These are phyloP conservation scores for Antrozous pallidus DNA, from an alignment of 2,797 vertebrate species.

Conservation along the genomic window DNA sequence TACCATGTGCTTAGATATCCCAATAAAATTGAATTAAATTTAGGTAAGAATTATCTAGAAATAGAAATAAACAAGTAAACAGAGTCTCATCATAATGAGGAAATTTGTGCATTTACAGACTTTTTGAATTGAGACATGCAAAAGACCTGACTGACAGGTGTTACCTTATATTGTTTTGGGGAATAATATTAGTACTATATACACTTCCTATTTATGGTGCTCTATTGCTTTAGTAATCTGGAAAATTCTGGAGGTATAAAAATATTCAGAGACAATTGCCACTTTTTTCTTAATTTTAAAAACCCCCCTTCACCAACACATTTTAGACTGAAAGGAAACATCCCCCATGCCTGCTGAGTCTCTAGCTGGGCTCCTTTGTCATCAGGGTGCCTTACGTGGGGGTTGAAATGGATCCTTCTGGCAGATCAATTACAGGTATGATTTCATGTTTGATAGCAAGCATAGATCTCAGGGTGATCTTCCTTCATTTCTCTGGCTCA, in stretches of 20 bases:
- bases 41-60: neutral
- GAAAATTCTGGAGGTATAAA: neutral
- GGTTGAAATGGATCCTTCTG: neutral
- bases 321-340: neutral
- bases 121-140: neutral
- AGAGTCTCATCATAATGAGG: neutral
- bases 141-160: neutral
- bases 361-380: neutral
- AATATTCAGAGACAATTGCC: neutral
- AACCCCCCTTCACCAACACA: neutral
- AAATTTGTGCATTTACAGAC: neutral
- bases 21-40: neutral
- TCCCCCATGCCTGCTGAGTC: neutral
- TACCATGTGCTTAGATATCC: neutral
- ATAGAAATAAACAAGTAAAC: neutral
- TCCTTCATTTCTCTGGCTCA: neutral
- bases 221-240: neutral
- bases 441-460: slow-evolving; percentile 5
- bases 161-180: neutral
- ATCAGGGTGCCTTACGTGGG: neutral
- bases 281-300: neutral
- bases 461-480: neutral
- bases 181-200: no score
- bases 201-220: neutral
- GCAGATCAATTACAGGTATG: neutral